phyloP scores from a whole-genome alignment of 1,140 invertebrate genomes.

The Caerostris darwini region DNA sequence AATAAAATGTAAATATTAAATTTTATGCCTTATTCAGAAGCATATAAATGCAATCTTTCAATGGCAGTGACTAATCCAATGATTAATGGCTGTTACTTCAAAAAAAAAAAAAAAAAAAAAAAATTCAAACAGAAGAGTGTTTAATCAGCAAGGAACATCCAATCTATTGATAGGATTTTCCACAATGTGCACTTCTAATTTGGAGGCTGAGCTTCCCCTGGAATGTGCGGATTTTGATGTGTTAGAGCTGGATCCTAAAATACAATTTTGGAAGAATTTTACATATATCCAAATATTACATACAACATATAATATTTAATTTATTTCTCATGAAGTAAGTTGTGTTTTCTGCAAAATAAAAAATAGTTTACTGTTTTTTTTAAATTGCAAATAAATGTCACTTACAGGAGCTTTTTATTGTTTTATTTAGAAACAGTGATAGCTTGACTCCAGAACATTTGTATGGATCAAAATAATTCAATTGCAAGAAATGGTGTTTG shows the following conservation, averaged over 20 bases:
- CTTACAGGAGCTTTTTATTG: too few relatives aligned
- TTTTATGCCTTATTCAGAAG: neutral
- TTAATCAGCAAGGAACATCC: slow-evolving; percentile 67
- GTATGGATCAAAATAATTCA: too few relatives aligned
- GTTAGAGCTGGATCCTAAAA: slow-evolving; percentile 37
- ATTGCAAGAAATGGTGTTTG: too few relatives aligned
- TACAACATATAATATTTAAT: too few relatives aligned
- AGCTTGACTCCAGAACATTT: too few relatives aligned
- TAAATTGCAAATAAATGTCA: too few relatives aligned
- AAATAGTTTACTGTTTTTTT: too few relatives aligned
- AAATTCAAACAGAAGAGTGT: neutral
- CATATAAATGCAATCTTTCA: neutral
- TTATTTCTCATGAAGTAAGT: too few relatives aligned
- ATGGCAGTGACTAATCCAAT: neutral
- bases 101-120: neutral
- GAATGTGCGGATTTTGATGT: slow-evolving; percentile 68
- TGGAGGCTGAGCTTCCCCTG: slow-evolving; percentile 38
- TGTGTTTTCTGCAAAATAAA: too few relatives aligned
- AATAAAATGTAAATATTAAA: too few relatives aligned
- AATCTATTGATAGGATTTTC: slow-evolving; percentile 74
- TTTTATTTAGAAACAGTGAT: too few relatives aligned
- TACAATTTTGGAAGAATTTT: neutral
- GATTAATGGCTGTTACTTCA: neutral
- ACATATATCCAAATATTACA: too few relatives aligned
- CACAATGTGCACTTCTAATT: slow-evolving; percentile 77